phyloP scores from a whole-genome alignment of 2,888 invertebrate species.

The Chaetogeoica ovagalla region DNA sequence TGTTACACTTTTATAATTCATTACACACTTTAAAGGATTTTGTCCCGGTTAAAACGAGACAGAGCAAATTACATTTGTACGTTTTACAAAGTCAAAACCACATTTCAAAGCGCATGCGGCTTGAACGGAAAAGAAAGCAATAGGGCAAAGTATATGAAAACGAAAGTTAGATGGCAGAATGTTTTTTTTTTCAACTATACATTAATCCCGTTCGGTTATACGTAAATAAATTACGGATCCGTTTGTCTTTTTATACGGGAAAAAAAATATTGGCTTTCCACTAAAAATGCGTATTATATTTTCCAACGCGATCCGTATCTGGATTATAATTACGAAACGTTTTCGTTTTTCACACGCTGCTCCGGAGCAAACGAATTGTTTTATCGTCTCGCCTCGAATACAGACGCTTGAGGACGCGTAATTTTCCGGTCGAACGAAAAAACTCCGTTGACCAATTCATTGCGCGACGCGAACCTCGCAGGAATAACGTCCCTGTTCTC shows the following conservation, averaged over 20 bases:
- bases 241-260: background rate
- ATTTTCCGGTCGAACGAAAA: slow-evolving; percentile 15
- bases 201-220: background rate
- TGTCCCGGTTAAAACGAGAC: no score
- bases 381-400: background rate
- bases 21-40: no score
- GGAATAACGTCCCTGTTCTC: background rate
- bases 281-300: no score
- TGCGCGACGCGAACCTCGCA: background rate
- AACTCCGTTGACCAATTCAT: background rate
- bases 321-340: no score
- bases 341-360: no score
- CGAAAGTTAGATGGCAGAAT: background rate
- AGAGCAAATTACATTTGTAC: no score
- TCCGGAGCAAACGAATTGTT: background rate
- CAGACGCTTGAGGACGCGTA: background rate
- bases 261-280: background rate
- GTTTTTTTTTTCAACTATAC: background rate
- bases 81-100: no score
- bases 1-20: no score
- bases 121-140: no score
- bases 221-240: background rate
- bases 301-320: no score
- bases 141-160: background rate
- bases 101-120: no score